Percentiles rank a stretch among this genome's conserved stretches.
These are phyloP conservation scores for Darwinula stevensoni DNA, from an alignment of 2,888 invertebrate species.

Conservation along the genomic window DNA sequence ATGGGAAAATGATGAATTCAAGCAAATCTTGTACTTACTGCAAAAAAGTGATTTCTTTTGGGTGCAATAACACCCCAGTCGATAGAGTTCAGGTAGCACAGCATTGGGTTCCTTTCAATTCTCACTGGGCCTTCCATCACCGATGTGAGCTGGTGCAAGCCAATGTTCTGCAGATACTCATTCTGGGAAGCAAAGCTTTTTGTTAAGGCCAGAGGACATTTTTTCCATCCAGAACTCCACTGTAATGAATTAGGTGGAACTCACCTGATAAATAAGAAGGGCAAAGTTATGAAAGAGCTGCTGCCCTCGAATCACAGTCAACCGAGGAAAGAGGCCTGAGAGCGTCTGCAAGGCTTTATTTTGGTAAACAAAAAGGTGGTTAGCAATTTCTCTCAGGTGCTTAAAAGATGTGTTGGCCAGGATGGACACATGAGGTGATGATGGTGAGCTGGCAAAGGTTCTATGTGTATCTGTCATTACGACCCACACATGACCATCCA, in stretches of 20 bases:
- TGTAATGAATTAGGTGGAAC: no score
- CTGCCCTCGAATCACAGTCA: slow-evolving; percentile 70
- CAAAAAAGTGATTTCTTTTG: no score
- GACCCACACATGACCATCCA: slow-evolving; percentile 19
- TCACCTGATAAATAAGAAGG: slow-evolving; percentile 56
- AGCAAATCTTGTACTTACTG: no score
- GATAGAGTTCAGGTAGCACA: slow-evolving; percentile 71
- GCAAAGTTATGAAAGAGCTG: slow-evolving; percentile 56
- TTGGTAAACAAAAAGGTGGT: slow-evolving; percentile 16
- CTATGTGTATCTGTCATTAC: slow-evolving; percentile 15
- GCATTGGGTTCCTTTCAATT: slow-evolving; percentile 58
- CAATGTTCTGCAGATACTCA: no score
- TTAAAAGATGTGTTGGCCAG: slow-evolving; percentile 15
- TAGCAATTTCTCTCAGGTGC: slow-evolving; percentile 18
- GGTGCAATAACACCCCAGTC: slow-evolving; percentile 63
- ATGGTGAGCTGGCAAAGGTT: no score
- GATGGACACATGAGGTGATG: no score
- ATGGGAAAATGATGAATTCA: no score
- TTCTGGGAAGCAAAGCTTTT: no score
- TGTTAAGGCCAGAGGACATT: no score
- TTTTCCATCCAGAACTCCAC: no score
- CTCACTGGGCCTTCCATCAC: slow-evolving; percentile 75
- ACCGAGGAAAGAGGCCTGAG: slow-evolving; percentile 19
- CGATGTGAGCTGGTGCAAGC: no score
- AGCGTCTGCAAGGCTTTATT: slow-evolving; percentile 16